phyloP scores from a whole-genome alignment of 2,888 invertebrate genomes.

The Steinernema hermaphroditum region DNA sequence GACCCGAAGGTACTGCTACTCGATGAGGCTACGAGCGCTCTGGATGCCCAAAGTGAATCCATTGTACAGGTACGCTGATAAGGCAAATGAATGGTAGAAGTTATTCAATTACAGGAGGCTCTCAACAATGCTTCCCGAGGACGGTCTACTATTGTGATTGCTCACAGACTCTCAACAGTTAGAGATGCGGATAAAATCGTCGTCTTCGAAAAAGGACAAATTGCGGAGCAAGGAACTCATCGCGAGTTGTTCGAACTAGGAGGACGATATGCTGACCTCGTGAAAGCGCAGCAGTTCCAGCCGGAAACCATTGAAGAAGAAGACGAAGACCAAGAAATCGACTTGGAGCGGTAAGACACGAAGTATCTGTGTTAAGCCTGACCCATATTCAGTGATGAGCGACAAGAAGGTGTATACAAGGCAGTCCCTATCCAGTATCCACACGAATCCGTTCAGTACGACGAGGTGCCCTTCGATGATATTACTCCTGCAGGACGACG shows the following conservation, averaged over 20 bases:
- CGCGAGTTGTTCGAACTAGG: constrained; percentile 45
- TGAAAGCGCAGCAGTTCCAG: constrained; percentile 50
- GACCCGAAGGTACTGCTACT: neutral
- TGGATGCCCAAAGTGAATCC: constrained; percentile 1
- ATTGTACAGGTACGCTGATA: neutral
- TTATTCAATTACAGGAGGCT: constrained; percentile 40
- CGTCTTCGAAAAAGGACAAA: constrained; percentile 52
- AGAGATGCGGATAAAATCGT: constrained; percentile 61
- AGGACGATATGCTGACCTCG: constrained; percentile 42
- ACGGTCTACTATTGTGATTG: constrained; percentile 47
- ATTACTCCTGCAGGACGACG: constrained; percentile 16
- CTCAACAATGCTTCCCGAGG: constrained; percentile 50
- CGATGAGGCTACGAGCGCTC: constrained; percentile 2
- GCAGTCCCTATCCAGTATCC: neutral
- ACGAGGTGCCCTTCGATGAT: constrained; percentile 28
- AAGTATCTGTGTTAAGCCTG: neutral
- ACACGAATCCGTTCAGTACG: neutral
- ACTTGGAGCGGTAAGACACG: neutral
- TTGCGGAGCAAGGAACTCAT: constrained; percentile 50
- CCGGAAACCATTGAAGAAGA: neutral
- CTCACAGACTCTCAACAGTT: constrained; percentile 54
- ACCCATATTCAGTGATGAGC: neutral
- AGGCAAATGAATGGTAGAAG: too few relatives aligned
- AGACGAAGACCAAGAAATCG: constrained; percentile 31
- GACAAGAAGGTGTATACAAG: neutral